Evolutionary conservation across 1,140 invertebrate genomes (phyloP), one percentile per base, ranked within the genome.

Genomic region (Apolygus lucorum): DNA sequence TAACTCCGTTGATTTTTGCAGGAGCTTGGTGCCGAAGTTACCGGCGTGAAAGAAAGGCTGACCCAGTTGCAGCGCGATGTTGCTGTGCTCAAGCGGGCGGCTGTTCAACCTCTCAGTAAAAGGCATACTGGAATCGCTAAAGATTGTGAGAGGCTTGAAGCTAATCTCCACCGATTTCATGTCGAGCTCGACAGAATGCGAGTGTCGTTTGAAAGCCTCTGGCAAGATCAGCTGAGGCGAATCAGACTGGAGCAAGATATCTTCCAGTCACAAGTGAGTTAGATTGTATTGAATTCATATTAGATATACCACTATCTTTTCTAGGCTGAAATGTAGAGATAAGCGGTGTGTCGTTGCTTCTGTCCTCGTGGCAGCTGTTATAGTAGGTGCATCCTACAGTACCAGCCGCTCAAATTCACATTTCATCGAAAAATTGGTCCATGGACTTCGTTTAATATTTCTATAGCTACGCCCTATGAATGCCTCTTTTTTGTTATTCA

Each of bases 231-330:
- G 73, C 76, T 87, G n/a, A 85, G 85, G 74, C 78, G 86, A 69
- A 83, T 89, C 72, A 82, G 86, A 67, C 81, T 87, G 2, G 87
- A 89, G 76, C 86, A 88, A 76, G 87, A 88, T 71, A 86, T 88
- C 49, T 86, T 86, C 73, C 84, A 85, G 73, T 81, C 83, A 28
- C 84, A 85, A 81, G 84, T 84, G 11, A 24, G 54, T 59, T 11
- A 42, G 17, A n/a, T n/a, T n/a, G n/a, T n/a, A n/a, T n/a, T n/a
- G n/a, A n/a, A n/a, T n/a, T n/a, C n/a, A n/a, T n/a, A n/a, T n/a
- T n/a, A n/a, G n/a, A n/a, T n/a, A n/a, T n/a, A n/a, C n/a, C n/a
- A n/a, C n/a, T n/a, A n/a, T n/a, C n/a, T n/a, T n/a, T n/a, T n/a
- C n/a, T n/a, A n/a, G n/a, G n/a, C n/a, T n/a, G n/a, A n/a, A n/a